Evolutionary conservation across 2,888 invertebrate species (phyloP).

Genomic region (Agrochola lota): DNA sequence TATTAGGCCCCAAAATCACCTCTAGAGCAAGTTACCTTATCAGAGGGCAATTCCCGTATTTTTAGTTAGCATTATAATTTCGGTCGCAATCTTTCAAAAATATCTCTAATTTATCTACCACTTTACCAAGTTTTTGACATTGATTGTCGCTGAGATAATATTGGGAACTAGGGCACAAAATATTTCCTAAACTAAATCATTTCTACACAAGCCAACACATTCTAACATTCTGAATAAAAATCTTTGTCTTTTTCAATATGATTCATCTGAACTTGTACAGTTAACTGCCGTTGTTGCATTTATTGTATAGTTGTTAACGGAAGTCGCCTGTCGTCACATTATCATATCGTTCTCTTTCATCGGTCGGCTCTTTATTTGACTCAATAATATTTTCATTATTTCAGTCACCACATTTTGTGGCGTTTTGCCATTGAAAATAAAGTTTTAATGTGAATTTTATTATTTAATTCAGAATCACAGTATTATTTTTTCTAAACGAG

Average conservation of each 20-base stretch:
- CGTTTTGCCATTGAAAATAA: background rate
- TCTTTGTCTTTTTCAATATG: constrained; percentile 4
- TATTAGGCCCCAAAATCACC: background rate
- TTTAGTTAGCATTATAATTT: background rate
- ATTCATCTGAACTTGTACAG: constrained; percentile 1
- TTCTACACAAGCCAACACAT: background rate
- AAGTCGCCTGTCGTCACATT: constrained; percentile 33
- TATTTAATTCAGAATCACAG: background rate
- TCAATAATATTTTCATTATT: constrained; percentile 19
- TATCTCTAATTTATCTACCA: background rate
- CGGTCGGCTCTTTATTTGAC: constrained; percentile 6
- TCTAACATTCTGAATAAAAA: background rate
- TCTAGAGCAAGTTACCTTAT: too few species aligned
- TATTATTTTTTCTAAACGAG: background rate
- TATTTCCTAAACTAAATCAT: background rate
- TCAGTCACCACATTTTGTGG: background rate
- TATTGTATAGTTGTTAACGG: constrained; percentile 10
- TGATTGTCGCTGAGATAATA: background rate
- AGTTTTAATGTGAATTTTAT: background rate
- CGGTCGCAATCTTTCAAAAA: background rate
- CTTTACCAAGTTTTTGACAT: background rate
- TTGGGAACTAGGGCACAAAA: too few species aligned
- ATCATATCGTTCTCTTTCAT: constrained; percentile 9
- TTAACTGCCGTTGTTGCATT: constrained; percentile 8
- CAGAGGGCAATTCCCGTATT: too few species aligned